Conservation (phyloP, 2,113 vertebrate genomes). For the Nothocercus nigrocapillus region DNA sequence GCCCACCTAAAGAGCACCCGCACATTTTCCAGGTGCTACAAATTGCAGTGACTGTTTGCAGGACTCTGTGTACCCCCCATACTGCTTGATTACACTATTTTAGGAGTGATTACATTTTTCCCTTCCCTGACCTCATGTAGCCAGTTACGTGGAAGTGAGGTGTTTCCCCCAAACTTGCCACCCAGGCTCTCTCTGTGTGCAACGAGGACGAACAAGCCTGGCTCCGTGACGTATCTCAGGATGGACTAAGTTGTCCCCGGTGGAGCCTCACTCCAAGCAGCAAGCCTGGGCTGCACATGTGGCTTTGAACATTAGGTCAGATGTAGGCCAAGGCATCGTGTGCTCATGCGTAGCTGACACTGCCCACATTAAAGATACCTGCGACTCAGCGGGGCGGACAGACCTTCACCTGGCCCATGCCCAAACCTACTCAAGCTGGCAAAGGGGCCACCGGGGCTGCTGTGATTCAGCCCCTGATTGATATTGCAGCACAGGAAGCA, state of each 20-base stretch:
- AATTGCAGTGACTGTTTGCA: not conserved
- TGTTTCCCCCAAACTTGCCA: not conserved
- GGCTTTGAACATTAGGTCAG: not conserved
- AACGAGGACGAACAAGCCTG: not conserved
- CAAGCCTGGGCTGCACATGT: fast-evolving
- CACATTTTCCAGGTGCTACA: not conserved
- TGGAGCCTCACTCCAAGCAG: not conserved
- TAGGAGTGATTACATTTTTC: not conserved
- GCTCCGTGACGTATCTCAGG: not conserved
- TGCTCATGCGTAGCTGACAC: not conserved
- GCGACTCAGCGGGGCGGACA: not conserved
- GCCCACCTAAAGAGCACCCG: not conserved
- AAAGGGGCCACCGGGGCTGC: not conserved
- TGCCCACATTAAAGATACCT: not conserved
- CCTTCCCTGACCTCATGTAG: not conserved
- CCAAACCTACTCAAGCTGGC: not conserved
- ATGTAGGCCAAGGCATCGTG: not conserved
- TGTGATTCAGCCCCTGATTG: not conserved
- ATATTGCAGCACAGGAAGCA: not conserved
- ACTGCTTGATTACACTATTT: fast-evolving
- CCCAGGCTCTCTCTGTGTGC: not conserved
- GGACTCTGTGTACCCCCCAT: not conserved
- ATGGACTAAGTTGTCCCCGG: fast-evolving
- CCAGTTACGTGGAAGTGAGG: not conserved
- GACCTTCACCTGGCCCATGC: not conserved